phyloP scores from a whole-genome alignment of 2,888 invertebrate genomes.

The Erebia epiphron region DNA sequence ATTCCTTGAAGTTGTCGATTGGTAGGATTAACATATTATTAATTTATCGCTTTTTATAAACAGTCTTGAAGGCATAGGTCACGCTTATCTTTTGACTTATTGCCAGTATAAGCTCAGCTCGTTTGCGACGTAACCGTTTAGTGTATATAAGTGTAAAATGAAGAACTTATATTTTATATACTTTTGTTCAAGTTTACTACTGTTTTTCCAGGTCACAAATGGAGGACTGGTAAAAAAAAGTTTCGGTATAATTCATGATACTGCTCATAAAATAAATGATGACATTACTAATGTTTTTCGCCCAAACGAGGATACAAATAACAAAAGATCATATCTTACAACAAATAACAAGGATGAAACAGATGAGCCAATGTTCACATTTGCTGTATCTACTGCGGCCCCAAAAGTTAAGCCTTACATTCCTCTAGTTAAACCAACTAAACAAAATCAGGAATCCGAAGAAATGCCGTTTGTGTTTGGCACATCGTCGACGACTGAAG shows the following conservation, averaged over 20 bases:
- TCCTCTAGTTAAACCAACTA: constrained; percentile 8
- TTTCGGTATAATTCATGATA: constrained; percentile 49
- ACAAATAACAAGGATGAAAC: constrained; percentile 15
- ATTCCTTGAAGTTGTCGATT: constrained; percentile 20
- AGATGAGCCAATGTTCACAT: constrained; percentile 12
- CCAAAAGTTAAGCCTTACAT: background rate
- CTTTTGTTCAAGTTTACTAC: constrained; percentile 21
- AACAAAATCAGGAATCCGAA: constrained; percentile 24
- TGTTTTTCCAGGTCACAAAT: constrained; percentile 35
- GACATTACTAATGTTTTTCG: constrained; percentile 48
- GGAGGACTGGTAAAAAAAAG: constrained; percentile 50
- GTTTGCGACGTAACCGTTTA: constrained; percentile 24
- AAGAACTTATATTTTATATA: constrained; percentile 25
- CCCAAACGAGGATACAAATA: constrained; percentile 38
- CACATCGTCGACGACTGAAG: constrained; percentile 29
- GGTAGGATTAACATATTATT: constrained; percentile 13
- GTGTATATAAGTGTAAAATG: constrained; percentile 30
- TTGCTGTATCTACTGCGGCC: constrained; percentile 5
- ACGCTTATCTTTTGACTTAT: constrained; percentile 25
- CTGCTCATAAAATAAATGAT: constrained; percentile 46
- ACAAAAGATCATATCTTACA: constrained; percentile 15
- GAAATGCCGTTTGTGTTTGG: constrained; percentile 34
- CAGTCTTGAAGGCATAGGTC: constrained; percentile 29
- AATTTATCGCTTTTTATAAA: constrained; percentile 22
- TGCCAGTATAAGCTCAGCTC: constrained; percentile 17